Conservation (phyloP, 1,140 invertebrate genomes). For the Monochamus saltuarius region DNA sequence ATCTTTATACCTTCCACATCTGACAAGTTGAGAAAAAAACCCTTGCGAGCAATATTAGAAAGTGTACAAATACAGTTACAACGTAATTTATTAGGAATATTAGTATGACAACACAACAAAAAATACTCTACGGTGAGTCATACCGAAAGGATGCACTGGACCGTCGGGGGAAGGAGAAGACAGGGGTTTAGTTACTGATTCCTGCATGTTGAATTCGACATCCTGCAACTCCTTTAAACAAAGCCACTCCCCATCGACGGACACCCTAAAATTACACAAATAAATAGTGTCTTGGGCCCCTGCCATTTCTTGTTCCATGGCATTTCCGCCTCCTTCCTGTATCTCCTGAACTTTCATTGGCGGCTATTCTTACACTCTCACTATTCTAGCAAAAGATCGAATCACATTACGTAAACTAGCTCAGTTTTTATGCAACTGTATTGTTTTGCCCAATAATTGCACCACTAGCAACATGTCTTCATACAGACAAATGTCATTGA, state of each 20-base stretch:
- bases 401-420: not conserved
- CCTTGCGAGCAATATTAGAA: too few species aligned
- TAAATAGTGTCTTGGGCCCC: slow-evolving; percentile 95
- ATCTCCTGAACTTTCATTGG: slow-evolving; percentile 46
- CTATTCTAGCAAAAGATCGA: not conserved
- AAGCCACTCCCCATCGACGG: slow-evolving; percentile 97
- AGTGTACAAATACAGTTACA: too few species aligned
- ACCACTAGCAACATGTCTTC: slow-evolving; percentile 7
- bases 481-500: not conserved
- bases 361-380: not conserved
- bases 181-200: slow-evolving; percentile 62
- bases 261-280: slow-evolving; percentile 94
- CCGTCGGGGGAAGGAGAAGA: slow-evolving; percentile 58
- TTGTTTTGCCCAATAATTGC: not conserved
- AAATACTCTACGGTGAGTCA: not conserved
- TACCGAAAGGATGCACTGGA: slow-evolving; percentile 51
- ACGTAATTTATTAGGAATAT: not conserved
- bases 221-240: slow-evolving; percentile 92
- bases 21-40: too few species aligned
- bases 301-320: slow-evolving; percentile 67
- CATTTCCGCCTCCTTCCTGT: slow-evolving; percentile 32
- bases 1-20: too few species aligned
- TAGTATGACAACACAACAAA: not conserved
- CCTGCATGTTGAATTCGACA: slow-evolving; percentile 75
- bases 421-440: slow-evolving; percentile 1